A percentile compares a stretch with the other conserved stretches of the same genome.
Conservation (phyloP, 2,888 invertebrate genomes). For the Drosophila prostipennis region DNA sequence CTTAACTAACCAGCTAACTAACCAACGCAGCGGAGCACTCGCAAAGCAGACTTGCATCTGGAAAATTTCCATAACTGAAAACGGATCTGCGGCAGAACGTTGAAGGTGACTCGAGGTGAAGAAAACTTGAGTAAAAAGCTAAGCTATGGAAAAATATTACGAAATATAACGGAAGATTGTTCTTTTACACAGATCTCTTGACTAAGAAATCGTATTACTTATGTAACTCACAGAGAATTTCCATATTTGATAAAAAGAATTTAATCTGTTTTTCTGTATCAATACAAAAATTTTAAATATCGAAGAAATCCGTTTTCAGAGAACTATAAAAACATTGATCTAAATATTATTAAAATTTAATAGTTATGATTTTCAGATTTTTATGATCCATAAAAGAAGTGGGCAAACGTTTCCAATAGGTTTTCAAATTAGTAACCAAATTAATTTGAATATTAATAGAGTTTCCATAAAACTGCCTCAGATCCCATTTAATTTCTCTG, state of each 20-base stretch:
- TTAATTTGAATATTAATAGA: conserved; percentile 7
- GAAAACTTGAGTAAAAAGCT: not conserved
- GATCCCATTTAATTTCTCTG: conserved; percentile 15
- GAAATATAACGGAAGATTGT: not conserved
- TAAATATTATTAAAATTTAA: not conserved
- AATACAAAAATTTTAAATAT: too few relatives aligned
- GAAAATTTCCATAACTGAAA: conserved; percentile 37
- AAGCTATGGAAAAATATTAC: not conserved
- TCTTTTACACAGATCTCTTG: too few relatives aligned
- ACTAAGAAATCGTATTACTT: not conserved
- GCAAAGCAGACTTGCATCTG: conserved; percentile 10
- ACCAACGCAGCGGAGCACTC: conserved; percentile 1
- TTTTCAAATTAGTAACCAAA: not conserved
- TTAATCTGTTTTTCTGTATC: too few relatives aligned
- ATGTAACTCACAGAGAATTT: too few relatives aligned
- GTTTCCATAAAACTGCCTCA: conserved; percentile 3
- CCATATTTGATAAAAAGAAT: too few relatives aligned
- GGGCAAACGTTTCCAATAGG: conserved; percentile 2
- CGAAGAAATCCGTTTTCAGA: too few relatives aligned
- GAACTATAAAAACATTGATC: not conserved
- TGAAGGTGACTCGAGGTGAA: conserved; percentile 23
- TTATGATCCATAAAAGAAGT: not conserved
- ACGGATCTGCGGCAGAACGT: conserved; percentile 20
- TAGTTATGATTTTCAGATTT: not conserved
- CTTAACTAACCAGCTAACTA: conserved; percentile 29